phyloP scores from a whole-genome alignment of 2,113 vertebrate species.

The Empidonax traillii region DNA sequence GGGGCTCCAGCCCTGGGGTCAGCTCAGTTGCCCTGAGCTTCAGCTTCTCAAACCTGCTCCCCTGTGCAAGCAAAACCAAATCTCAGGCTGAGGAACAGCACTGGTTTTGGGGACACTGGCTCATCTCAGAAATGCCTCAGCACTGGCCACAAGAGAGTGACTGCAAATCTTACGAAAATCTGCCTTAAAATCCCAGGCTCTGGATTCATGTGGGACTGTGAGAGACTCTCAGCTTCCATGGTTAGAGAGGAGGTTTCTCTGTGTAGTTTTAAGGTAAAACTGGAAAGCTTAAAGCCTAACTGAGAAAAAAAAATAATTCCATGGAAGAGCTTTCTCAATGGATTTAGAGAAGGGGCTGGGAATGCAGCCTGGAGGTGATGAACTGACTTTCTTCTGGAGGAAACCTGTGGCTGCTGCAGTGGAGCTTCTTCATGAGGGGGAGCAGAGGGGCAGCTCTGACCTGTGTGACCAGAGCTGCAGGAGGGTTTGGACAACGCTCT shows the following conservation, averaged over 20 bases:
- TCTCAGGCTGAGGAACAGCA: neutral
- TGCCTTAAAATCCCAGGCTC: neutral
- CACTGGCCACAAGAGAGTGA: neutral
- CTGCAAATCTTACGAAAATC: neutral
- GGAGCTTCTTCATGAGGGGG: neutral
- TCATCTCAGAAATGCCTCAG: neutral
- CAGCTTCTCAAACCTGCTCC: neutral
- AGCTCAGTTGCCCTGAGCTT: neutral
- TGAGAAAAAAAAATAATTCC: neutral
- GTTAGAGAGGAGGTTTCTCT: neutral
- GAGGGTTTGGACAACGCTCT: neutral
- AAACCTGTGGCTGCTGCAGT: neutral
- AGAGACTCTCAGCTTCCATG: neutral
- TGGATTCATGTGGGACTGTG: neutral
- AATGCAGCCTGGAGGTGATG: neutral
- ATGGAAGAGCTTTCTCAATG: neutral
- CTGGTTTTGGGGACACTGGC: neutral
- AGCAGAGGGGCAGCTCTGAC: neutral
- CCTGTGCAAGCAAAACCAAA: neutral
- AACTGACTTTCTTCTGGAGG: neutral
- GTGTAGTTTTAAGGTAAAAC: neutral
- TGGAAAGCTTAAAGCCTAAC: neutral
- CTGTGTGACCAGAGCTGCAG: neutral
- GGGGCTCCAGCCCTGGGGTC: neutral
- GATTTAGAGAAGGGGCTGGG: neutral